Conservation (phyloP, 2,797 vertebrate species). For the Microhierax caerulescens region DNA sequence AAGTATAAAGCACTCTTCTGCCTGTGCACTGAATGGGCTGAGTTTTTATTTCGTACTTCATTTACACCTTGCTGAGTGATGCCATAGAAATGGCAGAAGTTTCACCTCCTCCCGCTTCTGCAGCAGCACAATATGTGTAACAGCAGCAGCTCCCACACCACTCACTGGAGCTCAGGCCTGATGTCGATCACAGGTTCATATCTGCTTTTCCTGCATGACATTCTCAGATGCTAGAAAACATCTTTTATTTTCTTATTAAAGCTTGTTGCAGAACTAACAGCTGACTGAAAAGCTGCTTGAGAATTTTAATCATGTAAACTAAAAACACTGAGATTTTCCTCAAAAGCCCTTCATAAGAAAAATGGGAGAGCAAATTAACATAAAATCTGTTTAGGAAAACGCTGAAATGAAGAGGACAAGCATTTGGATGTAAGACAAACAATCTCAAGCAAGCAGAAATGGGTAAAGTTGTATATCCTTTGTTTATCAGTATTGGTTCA, state of each 20-base stretch:
- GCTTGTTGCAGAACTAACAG: slow-evolving; percentile 29
- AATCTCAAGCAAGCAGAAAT: not conserved
- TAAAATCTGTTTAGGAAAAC: slow-evolving; percentile 30
- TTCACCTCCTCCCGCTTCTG: slow-evolving; percentile 64
- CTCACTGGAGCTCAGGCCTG: not conserved
- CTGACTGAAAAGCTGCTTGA: slow-evolving; percentile 13
- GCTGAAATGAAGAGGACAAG: not conserved
- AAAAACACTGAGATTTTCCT: slow-evolving; percentile 31
- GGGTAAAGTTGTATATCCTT: not conserved
- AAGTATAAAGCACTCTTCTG: slow-evolving; percentile 46
- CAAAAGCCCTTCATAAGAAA: slow-evolving; percentile 43
- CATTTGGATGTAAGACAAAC: not conserved
- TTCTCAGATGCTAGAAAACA: slow-evolving; percentile 28
- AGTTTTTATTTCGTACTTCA: slow-evolving; percentile 78
- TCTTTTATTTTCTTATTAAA: slow-evolving; percentile 49
- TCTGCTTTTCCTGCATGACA: slow-evolving; percentile 16
- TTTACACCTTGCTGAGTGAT: slow-evolving; percentile 77
- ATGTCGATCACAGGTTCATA: slow-evolving; percentile 32
- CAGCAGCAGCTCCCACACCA: slow-evolving; percentile 55
- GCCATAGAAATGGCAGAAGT: slow-evolving; percentile 59
- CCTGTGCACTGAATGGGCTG: slow-evolving; percentile 61
- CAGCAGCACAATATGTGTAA: slow-evolving; percentile 50
- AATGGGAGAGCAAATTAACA: slow-evolving; percentile 42
- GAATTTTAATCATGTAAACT: not conserved
- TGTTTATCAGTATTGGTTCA: not conserved